A percentile compares a stretch with the other conserved stretches of the same genome.
phyloP scores from a whole-genome alignment of 2,888 invertebrate genomes.

The Mylabris sibirica region DNA sequence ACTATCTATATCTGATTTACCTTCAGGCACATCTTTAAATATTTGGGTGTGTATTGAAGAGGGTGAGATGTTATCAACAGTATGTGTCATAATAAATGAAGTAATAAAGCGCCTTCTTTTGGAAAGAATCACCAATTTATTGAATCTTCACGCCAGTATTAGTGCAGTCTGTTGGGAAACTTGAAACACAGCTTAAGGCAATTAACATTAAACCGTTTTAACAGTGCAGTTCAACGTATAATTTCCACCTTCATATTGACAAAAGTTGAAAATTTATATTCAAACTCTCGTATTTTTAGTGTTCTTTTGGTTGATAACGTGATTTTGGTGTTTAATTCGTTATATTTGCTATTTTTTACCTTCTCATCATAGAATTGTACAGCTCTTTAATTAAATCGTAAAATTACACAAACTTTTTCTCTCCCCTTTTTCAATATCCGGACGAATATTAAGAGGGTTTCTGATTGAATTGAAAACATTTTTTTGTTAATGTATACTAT shows the following conservation, averaged over 20 bases:
- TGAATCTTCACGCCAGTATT: no score
- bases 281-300: not conserved
- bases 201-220: no score
- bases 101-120: not conserved
- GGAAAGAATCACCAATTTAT: not conserved
- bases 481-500: no score
- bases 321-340: not conserved
- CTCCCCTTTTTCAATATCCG: not conserved
- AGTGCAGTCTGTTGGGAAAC: no score
- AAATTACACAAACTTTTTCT: not conserved
- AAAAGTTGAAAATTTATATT: not conserved
- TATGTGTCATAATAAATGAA: not conserved
- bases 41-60: not conserved
- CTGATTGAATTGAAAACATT: constrained; percentile 21
- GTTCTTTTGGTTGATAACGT: not conserved
- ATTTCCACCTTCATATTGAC: not conserved
- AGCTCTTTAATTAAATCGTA: constrained; percentile 15
- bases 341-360: not conserved
- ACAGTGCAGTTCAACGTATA: no score
- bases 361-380: not conserved
- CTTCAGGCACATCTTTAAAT: not conserved
- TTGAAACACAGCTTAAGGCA: no score
- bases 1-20: constrained; percentile 26
- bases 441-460: constrained; percentile 20
- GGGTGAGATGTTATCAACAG: not conserved